phyloP scores from a whole-genome alignment of 1,140 invertebrate species.

The Drosophila pseudoobscura region DNA sequence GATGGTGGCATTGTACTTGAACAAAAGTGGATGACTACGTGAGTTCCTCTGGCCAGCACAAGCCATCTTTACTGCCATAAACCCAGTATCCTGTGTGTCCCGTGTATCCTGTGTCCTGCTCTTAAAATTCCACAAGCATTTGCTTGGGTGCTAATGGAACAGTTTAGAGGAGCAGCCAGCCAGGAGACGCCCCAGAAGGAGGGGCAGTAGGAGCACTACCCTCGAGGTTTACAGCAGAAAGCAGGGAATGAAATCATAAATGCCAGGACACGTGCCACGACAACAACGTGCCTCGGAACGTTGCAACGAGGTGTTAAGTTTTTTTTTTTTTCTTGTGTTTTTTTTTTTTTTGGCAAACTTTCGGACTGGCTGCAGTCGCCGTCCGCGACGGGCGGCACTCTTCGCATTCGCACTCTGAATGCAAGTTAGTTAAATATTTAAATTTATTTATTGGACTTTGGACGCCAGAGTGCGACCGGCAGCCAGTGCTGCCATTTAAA shows the following conservation, averaged over 20 bases:
- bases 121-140: constrained; percentile 57
- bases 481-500: constrained; percentile 51
- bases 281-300: constrained; percentile 33
- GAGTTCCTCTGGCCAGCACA: no score
- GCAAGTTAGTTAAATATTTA: constrained; percentile 77
- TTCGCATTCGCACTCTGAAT: constrained; percentile 28
- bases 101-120: constrained; percentile 11
- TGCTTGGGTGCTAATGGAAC: constrained; percentile 62
- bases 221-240: constrained; percentile 18
- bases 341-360: constrained; percentile 35
- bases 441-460: constrained; percentile 73
- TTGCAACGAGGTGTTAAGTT: constrained; percentile 67
- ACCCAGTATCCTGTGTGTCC: background rate
- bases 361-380: background rate
- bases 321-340: background rate
- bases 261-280: constrained; percentile 65
- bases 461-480: background rate
- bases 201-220: constrained; percentile 2
- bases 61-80: constrained; percentile 1
- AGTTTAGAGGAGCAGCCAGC: constrained; percentile 55
- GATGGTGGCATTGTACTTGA: no score
- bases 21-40: no score
- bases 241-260: constrained; percentile 72
- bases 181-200: constrained; percentile 14
- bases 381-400: constrained; percentile 39